Evolutionary conservation across 1,140 invertebrate genomes (phyloP).

Genomic region (Macrostomum lignano): DNA sequence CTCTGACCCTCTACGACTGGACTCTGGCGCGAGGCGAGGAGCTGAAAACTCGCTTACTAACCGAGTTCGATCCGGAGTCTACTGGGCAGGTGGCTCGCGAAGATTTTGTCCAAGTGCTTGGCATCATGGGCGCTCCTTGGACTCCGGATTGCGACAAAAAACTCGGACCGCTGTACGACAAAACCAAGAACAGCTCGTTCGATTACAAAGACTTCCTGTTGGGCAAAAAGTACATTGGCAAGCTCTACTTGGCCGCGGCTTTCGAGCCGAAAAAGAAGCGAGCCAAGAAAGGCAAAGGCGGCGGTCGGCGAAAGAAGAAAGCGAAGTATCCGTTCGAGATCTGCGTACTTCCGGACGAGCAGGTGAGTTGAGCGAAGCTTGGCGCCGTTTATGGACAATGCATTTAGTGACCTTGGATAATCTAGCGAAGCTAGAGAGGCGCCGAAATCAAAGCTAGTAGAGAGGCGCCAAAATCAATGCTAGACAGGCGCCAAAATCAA

Average conservation of each 20-base stretch:
- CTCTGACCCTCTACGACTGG: slow-evolving; percentile 25
- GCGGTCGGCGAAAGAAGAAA: too few species aligned
- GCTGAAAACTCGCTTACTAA: too few species aligned
- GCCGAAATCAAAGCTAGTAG: too few species aligned
- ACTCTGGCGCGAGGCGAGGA: slow-evolving; percentile 13
- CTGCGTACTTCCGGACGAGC: slow-evolving; percentile 17
- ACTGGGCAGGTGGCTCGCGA: slow-evolving; percentile 5
- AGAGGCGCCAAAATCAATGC: too few species aligned
- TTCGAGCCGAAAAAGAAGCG: slow-evolving; percentile 27
- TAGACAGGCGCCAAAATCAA: too few species aligned
- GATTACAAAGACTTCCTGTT: slow-evolving; percentile 23
- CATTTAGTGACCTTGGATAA: too few species aligned
- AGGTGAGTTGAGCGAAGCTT: too few species aligned
- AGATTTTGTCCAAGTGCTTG: slow-evolving; percentile 15
- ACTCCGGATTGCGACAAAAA: slow-evolving; percentile 15
- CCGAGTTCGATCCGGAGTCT: slow-evolving; percentile 13
- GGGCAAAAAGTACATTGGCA: slow-evolving; percentile 27
- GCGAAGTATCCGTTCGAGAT: slow-evolving; percentile 26
- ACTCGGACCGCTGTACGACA: slow-evolving; percentile 14
- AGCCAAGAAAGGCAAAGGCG: slow-evolving; percentile 14
- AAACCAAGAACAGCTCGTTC: slow-evolving; percentile 16
- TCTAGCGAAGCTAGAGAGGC: too few species aligned
- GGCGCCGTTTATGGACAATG: too few species aligned
- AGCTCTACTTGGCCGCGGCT: slow-evolving; percentile 20
- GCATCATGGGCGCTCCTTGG: slow-evolving; percentile 14